A percentile compares a stretch with the other conserved stretches of the same genome.
phyloP scores from a whole-genome alignment of 2,888 invertebrate genomes.

The Drosophila birchii region DNA sequence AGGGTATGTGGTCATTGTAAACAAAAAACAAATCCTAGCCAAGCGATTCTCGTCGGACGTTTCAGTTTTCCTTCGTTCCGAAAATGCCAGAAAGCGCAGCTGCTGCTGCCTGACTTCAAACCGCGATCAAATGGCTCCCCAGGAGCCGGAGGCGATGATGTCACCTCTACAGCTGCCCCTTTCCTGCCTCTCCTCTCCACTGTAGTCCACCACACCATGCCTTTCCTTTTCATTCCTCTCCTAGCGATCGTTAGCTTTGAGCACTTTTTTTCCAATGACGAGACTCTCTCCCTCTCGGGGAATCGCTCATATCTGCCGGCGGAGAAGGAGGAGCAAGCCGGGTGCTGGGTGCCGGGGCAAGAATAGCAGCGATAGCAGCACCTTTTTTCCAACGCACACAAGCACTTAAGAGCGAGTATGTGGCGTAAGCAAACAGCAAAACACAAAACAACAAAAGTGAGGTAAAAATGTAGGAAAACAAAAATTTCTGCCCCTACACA shows the following conservation, averaged over 20 bases:
- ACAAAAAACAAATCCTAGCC: background rate
- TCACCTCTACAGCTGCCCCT: constrained; percentile 32
- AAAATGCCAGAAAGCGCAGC: constrained; percentile 34
- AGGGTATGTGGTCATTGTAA: constrained; percentile 7
- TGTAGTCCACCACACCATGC: background rate
- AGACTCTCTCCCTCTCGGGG: constrained; percentile 7
- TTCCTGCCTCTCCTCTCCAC: constrained; percentile 11
- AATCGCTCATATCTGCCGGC: constrained; percentile 15
- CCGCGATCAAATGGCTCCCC: constrained; percentile 46
- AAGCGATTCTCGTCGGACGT: constrained; percentile 1
- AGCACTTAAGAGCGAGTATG: constrained; percentile 49
- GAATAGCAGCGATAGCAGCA: constrained; percentile 58
- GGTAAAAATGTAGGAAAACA: constrained; percentile 62
- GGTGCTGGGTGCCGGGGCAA: constrained; percentile 15
- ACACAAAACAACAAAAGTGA: constrained; percentile 17
- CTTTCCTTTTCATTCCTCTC: constrained; percentile 10
- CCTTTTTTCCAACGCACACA: constrained; percentile 62
- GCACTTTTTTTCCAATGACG: constrained; percentile 19
- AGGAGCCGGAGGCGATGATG: constrained; percentile 42
- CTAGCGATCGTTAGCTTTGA: constrained; percentile 25
- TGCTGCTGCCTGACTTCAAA: constrained; percentile 41
- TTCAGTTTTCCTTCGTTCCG: constrained; percentile 16
- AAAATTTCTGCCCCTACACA: constrained; percentile 32
- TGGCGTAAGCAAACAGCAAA: constrained; percentile 64
- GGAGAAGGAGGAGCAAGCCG: background rate